Conservation (phyloP, 2,113 vertebrate genomes). For the Semicossyphus pulcher region DNA sequence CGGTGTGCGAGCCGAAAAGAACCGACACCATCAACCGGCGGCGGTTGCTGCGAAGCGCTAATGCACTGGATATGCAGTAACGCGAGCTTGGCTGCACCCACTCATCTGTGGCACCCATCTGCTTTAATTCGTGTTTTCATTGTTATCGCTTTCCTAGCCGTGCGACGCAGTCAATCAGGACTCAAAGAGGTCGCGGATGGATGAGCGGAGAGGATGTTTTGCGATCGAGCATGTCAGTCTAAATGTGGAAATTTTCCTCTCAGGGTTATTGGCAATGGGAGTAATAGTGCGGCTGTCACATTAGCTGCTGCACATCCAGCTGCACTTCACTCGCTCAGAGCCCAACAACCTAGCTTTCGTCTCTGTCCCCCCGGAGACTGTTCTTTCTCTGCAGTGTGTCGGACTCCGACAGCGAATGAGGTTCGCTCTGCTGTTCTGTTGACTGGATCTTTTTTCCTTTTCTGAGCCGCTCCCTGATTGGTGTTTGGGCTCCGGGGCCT, state of each 20-base stretch:
- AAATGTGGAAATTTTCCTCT: constrained; percentile 10
- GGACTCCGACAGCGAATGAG: constrained; percentile 20
- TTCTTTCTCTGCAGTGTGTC: constrained; percentile 13
- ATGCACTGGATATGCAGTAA: constrained; percentile 33
- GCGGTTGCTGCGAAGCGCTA: constrained; percentile 43
- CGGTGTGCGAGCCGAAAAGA: constrained; percentile 22
- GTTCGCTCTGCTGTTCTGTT: constrained; percentile 35
- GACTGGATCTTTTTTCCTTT: constrained; percentile 23
- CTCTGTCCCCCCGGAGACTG: constrained; percentile 41
- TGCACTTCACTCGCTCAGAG: constrained; percentile 15
- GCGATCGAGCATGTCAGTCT: constrained; percentile 26
- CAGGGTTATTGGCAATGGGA: not conserved
- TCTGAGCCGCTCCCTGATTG: constrained; percentile 55
- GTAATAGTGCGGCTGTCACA: constrained; percentile 5
- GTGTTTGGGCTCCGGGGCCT: constrained; percentile 49
- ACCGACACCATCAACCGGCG: constrained; percentile 1
- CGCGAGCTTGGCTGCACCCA: constrained; percentile 8
- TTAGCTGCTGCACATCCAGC: constrained; percentile 25
- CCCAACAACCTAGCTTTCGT: constrained; percentile 1
- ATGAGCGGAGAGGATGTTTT: constrained; percentile 23
- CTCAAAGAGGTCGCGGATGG: constrained; percentile 7
- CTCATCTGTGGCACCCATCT: constrained; percentile 23
- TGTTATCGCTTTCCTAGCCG: not conserved
- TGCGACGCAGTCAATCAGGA: constrained; percentile 5
- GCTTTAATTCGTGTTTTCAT: constrained; percentile 13